Evolutionary conservation across 2,797 vertebrate species (phyloP), one percentile per base, ranked within the genome.

Genomic region (Serranus cabrilla): DNA sequence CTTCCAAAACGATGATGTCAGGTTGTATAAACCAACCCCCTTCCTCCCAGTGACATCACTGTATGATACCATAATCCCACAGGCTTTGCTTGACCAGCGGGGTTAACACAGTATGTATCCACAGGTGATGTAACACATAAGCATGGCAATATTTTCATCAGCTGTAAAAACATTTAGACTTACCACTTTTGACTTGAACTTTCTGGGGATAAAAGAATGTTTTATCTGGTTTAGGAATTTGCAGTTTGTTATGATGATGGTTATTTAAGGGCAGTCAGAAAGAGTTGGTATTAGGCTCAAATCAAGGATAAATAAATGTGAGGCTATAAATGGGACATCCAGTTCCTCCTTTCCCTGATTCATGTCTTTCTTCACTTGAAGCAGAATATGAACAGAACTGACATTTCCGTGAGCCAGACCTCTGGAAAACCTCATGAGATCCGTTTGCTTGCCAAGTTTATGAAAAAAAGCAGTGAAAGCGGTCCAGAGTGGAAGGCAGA

Each of bases 381-480:
- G 52, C 43, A 51, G 31, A 88, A 60, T 20, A 72, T 34, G 69
- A 88, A 64, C 54, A 10, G 34, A 76, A 66, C 63, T 68, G 72
- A 83, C 67, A 69, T 85, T 80, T 89, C 76, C 23, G 46, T 85
- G 75, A 83, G 72, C 64, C 27, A 11, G 69, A 75, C 57, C 27
- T 71, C 77, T 89, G 85, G 77, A 79, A 86, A 89, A 74, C 63
- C 81, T 89, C 88, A 84, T 74, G 85, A 74, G 78, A 65, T 54
- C 27, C 2, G 20, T 47, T 76, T 43, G 31, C 52, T 6, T 78
- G 88, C 84, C 91, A 89, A 85, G 71, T 71, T 59, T 27, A 20
- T 54, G 49, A 25, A 45, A 66, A n/a, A 62, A 17, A 20, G 37
- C 27, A 71, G 40, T 56, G 23, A 46, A 16, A 70, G 40, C 43